phyloP scores from a whole-genome alignment of 2,797 vertebrate species.

The Acipenser oxyrinchus region DNA sequence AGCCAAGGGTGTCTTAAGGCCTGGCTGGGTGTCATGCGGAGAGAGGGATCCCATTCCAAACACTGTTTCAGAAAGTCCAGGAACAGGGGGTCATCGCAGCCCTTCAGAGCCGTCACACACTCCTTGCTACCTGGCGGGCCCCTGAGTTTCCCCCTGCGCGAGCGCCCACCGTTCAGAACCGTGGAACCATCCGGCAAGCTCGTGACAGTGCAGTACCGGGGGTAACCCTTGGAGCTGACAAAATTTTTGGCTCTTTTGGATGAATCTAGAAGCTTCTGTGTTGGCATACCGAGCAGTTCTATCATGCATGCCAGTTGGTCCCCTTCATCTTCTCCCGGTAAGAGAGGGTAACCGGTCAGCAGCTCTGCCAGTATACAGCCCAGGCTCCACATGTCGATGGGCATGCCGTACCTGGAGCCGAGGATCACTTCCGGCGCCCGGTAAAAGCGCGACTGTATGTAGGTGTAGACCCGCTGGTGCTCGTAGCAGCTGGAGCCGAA shows the following conservation, averaged over 20 bases:
- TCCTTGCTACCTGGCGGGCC: slow-evolving; percentile 88
- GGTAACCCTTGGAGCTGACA: slow-evolving; percentile 94
- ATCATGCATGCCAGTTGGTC: slow-evolving; percentile 97
- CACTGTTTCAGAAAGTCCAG: slow-evolving; percentile 97
- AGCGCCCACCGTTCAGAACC: slow-evolving; percentile 82
- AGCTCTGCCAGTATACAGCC: slow-evolving; percentile 96
- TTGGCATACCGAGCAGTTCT: slow-evolving; percentile 88
- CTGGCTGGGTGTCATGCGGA: slow-evolving; percentile 89
- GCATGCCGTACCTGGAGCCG: slow-evolving; percentile 93
- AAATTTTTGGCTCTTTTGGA: slow-evolving; percentile 98
- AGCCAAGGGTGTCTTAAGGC: slow-evolving; percentile 92
- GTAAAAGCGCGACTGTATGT: slow-evolving; percentile 97
- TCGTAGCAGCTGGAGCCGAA: slow-evolving; percentile 98
- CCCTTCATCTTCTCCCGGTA: slow-evolving; percentile 95
- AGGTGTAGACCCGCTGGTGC: slow-evolving; percentile 97
- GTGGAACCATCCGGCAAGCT: slow-evolving; percentile 82
- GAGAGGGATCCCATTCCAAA: slow-evolving; percentile 90
- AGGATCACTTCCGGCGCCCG: slow-evolving; percentile 95
- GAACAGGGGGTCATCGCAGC: slow-evolving; percentile 90
- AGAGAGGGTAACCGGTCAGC: slow-evolving; percentile 86
- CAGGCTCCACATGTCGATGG: slow-evolving; percentile 98
- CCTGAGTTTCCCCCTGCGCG: slow-evolving; percentile 83
- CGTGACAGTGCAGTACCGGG: slow-evolving; percentile 89
- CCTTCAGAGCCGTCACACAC: slow-evolving; percentile 84
- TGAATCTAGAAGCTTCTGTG: slow-evolving; percentile 84